A percentile compares a stretch with the other conserved stretches of the same genome.
phyloP scores from a whole-genome alignment of 2,888 invertebrate genomes.

The Aquatica leii region DNA sequence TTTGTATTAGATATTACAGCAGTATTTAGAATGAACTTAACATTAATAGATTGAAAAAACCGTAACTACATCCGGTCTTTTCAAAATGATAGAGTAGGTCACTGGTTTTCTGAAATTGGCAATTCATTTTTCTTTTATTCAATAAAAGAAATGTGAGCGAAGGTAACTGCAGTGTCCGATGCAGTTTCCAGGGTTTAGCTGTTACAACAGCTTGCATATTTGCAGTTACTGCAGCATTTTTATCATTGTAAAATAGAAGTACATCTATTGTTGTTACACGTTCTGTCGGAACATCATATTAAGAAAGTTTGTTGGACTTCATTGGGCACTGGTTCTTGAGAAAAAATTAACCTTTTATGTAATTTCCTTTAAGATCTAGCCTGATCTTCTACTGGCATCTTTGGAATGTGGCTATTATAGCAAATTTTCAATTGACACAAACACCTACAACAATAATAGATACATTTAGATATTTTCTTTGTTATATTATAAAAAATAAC shows the following conservation, averaged over 20 bases:
- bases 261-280: background rate
- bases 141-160: too few species aligned
- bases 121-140: too few species aligned
- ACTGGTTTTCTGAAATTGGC: too few species aligned
- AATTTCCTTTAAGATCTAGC: background rate
- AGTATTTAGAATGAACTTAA: too few species aligned
- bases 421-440: background rate
- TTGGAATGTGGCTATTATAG: background rate
- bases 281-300: background rate
- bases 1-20: too few species aligned
- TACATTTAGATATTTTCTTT: background rate
- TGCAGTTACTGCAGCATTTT: too few species aligned
- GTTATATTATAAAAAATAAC: background rate
- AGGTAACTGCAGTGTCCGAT: too few species aligned
- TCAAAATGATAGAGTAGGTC: too few species aligned
- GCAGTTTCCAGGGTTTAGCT: background rate
- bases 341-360: background rate
- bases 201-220: background rate
- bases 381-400: background rate
- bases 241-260: background rate
- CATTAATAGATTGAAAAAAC: too few species aligned
- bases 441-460: background rate
- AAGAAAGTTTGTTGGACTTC: too few species aligned
- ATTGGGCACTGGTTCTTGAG: background rate
- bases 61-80: too few species aligned